Evolutionary conservation across 2,797 vertebrate genomes (phyloP), one percentile per base, ranked within the genome.

Genomic region (Mallotus villosus): DNA sequence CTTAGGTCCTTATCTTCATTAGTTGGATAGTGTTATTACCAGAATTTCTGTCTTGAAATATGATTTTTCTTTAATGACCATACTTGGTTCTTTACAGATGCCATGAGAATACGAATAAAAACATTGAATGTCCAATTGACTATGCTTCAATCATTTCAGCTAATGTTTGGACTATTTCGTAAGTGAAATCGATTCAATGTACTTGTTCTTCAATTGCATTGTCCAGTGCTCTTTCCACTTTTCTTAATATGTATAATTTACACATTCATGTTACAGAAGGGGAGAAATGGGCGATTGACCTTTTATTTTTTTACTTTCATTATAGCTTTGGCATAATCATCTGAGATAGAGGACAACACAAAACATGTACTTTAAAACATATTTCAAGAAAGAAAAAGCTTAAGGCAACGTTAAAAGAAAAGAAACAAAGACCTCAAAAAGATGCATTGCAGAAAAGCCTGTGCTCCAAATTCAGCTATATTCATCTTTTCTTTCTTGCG

Each of bases 291-390:
- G 72, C 81, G 87, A 85, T 81, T 87, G 84, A 82, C 74, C 81
- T 78, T 77, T 80, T 75, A 80, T 85, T 82, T 82, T 85, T 82
- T 84, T 78, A 83, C 80, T 84, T 83, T 86, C 85, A 86, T 85
- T 86, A 88, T 82, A 73, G 74, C 74, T 80, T 82, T 81, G 81
- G 85, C 80, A 84, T 83, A 82, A 86, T 85, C 79, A 86, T 84
- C 81, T 81, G 78, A 78, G 78, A 86, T 83, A 82, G 76, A 82
- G 82, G 80, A 86, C 83, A 85, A 83, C 82, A 81, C 80, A 79
- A 81, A 86, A 86, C 78, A 80, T 79, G 74, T 86, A 81, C 79
- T 87, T 90, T 79, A 72, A 84, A 85, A 81, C 79, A 84, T 78
- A 79, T 78, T 83, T 81, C 71, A 76, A 80, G 76, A 73, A 85